Percentiles rank a stretch among this genome's conserved stretches.
phyloP scores from a whole-genome alignment of 2,888 invertebrate genomes.

The Lasioglossum vierecki region DNA sequence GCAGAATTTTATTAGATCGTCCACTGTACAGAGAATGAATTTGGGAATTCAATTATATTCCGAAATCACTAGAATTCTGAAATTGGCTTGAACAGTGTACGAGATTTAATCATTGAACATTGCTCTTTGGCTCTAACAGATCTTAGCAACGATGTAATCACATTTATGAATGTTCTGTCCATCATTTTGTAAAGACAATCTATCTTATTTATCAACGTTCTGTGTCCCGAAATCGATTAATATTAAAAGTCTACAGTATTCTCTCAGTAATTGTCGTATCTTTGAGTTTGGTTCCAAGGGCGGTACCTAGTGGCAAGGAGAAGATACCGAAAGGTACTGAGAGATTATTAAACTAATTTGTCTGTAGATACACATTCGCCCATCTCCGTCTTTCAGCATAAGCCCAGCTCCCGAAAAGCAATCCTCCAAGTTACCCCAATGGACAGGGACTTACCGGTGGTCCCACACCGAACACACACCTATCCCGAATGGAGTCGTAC shows the following conservation, averaged over 20 bases:
- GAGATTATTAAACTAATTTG: not conserved
- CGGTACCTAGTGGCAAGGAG: no score
- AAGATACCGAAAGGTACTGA: no score
- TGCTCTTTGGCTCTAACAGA: not conserved
- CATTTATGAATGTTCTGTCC: not conserved
- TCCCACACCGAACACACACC: constrained; percentile 64
- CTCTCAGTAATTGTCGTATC: no score
- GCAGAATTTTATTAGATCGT: not conserved
- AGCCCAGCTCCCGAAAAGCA: not conserved
- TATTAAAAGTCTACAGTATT: not conserved
- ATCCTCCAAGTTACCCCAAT: constrained; percentile 2
- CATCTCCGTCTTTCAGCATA: not conserved
- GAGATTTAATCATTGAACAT: not conserved
- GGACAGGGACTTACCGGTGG: constrained; percentile 64
- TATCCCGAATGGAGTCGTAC: constrained; percentile 26
- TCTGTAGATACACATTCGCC: not conserved
- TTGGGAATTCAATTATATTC: no score
- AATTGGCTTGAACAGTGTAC: not conserved
- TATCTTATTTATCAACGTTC: not conserved
- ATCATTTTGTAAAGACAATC: not conserved
- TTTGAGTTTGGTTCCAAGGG: no score
- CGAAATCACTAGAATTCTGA: not conserved
- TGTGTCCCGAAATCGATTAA: not conserved
- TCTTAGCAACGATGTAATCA: not conserved
- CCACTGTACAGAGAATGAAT: not conserved